Percentiles rank a stretch among this genome's conserved stretches.
Conservation (phyloP, 1,140 invertebrate species). For the Hetaerina americana region DNA sequence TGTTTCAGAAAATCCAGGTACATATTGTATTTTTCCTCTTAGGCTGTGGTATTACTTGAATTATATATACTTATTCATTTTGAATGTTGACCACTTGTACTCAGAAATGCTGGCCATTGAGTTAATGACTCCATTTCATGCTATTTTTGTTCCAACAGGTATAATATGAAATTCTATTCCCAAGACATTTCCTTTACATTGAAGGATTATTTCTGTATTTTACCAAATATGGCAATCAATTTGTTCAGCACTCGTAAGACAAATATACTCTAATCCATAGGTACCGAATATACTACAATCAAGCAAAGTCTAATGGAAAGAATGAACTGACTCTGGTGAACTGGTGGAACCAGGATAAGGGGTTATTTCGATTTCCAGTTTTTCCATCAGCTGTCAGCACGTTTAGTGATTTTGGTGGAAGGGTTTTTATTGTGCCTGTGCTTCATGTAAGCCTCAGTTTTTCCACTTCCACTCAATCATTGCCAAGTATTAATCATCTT, state of each 20-base stretch:
- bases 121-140: neutral
- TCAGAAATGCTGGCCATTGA: neutral
- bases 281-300: slow-evolving; percentile 52
- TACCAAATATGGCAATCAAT: neutral
- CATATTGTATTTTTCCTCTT: no score
- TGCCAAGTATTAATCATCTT: no score
- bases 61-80: no score
- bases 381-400: slow-evolving; percentile 40
- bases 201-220: neutral
- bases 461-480: no score
- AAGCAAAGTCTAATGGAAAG: slow-evolving; percentile 37
- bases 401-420: slow-evolving; percentile 45
- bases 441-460: slow-evolving; percentile 53
- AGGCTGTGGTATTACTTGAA: no score
- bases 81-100: no score
- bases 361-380: slow-evolving; percentile 43
- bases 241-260: neutral
- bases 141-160: neutral
- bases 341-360: slow-evolving; percentile 45
- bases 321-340: slow-evolving; percentile 43
- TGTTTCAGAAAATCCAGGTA: no score
- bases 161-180: neutral
- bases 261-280: slow-evolving; percentile 15
- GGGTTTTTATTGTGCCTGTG: slow-evolving; percentile 47
- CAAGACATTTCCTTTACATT: neutral